Evolutionary conservation across 2,797 vertebrate genomes (phyloP).

Genomic region (Enteromius afrohamiltoni): DNA sequence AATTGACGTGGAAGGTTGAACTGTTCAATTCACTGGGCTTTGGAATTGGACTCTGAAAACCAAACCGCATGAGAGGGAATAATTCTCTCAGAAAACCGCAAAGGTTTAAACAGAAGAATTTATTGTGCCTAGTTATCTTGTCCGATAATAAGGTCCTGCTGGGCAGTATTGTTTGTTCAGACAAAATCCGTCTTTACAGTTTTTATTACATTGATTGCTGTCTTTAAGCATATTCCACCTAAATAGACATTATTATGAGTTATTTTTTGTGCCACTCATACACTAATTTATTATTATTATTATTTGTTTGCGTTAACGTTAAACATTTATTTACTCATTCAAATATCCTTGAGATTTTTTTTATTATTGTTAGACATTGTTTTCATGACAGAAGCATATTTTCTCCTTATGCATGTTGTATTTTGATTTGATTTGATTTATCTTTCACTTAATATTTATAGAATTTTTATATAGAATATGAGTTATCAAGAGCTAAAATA

Average conservation of each 20-base stretch:
- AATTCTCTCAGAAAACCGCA: conserved; percentile 34
- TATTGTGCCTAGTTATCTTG: conserved; percentile 20
- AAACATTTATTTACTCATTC: too few species aligned
- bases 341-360: too few species aligned
- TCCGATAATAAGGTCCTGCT: conserved; percentile 4
- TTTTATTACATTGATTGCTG: background rate
- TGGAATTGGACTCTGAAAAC: conserved; percentile 54
- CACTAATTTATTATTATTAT: background rate
- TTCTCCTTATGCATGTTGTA: background rate
- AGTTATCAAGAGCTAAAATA: background rate
- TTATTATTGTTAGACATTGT: background rate
- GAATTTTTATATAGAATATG: background rate
- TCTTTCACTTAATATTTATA: background rate
- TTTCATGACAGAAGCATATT: background rate
- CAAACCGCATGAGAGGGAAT: conserved; percentile 55
- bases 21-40: conserved; percentile 62
- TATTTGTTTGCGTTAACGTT: too few species aligned
- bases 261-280: background rate
- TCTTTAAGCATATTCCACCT: background rate
- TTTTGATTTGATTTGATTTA: background rate
- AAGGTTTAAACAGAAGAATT: conserved; percentile 46
- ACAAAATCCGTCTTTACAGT: background rate
- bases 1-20: conserved; percentile 67
- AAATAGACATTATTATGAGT: background rate
- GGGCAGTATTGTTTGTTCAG: background rate